A percentile compares a stretch with the other conserved stretches of the same genome.
These are phyloP conservation scores for Agriopis leucophaearia DNA, from an alignment of 2,888 invertebrate genomes.

Conservation along the genomic window DNA sequence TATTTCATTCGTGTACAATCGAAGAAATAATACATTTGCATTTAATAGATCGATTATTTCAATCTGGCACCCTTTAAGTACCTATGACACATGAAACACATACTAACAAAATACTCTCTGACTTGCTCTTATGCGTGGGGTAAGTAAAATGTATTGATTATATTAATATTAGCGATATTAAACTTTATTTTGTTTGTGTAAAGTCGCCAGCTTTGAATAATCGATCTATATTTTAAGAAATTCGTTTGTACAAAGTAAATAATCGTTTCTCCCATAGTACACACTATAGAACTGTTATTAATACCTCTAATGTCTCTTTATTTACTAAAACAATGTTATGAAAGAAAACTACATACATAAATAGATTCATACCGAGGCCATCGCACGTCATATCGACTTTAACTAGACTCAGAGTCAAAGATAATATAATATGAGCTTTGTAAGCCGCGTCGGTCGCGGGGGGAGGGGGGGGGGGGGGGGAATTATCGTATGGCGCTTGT, in stretches of 20 bases:
- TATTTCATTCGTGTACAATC: conserved; percentile 14
- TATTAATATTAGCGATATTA: background rate
- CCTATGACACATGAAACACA: background rate
- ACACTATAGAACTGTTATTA: conserved; percentile 19
- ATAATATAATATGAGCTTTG: no score
- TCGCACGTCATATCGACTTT: background rate
- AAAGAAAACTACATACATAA: conserved; percentile 21
- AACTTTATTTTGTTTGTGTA: background rate
- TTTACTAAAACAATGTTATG: conserved; percentile 27
- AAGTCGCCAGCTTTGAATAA: background rate
- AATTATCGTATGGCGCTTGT: no score
- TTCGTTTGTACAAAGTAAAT: background rate
- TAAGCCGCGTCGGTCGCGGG: no score
- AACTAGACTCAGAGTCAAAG: no score
- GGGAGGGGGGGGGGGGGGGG: no score
- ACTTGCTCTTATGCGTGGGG: background rate
- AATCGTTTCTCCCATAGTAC: conserved; percentile 13
- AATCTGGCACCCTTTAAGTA: background rate
- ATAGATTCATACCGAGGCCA: conserved; percentile 15
- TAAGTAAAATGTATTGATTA: no score
- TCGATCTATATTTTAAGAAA: background rate
- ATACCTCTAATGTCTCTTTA: conserved; percentile 33
- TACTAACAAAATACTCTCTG: background rate
- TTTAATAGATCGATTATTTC: background rate
- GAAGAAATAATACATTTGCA: background rate